Evolutionary conservation across 2,888 invertebrate genomes (phyloP).

Genomic region (Oligia latruncula): DNA sequence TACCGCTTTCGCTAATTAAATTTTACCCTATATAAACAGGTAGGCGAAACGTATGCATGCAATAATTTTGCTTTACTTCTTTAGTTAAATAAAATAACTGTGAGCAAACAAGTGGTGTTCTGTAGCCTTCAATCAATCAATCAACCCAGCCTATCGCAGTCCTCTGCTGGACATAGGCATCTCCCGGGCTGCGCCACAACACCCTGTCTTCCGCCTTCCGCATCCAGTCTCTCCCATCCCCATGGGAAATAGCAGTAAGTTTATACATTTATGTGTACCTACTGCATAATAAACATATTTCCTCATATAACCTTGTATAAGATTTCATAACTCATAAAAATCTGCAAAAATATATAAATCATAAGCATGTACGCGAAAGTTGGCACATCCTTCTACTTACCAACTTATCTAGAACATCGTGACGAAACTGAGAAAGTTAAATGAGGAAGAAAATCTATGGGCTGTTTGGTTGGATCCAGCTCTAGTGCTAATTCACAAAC

Average conservation of each 20-base stretch:
- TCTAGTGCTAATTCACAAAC: conserved; percentile 80
- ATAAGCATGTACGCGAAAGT: conserved; percentile 61
- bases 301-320: not conserved
- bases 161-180: not conserved
- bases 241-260: not conserved
- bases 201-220: not conserved
- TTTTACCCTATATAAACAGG: too few relatives aligned
- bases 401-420: conserved; percentile 76
- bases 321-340: not conserved
- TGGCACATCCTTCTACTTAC: conserved; percentile 59
- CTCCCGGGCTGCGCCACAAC: too few relatives aligned
- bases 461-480: conserved; percentile 79
- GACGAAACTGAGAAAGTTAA: conserved; percentile 78
- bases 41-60: not conserved
- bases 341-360: conserved; percentile 10
- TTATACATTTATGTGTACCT: not conserved
- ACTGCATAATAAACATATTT: not conserved
- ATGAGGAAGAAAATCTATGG: conserved; percentile 85
- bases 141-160: too few relatives aligned
- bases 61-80: not conserved
- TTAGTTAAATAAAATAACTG: not conserved
- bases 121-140: not conserved
- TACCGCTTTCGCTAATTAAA: too few relatives aligned
- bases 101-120: not conserved
- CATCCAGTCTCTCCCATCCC: not conserved